Conservation (phyloP, 2,113 vertebrate species). For the Pseudonaja textilis region DNA sequence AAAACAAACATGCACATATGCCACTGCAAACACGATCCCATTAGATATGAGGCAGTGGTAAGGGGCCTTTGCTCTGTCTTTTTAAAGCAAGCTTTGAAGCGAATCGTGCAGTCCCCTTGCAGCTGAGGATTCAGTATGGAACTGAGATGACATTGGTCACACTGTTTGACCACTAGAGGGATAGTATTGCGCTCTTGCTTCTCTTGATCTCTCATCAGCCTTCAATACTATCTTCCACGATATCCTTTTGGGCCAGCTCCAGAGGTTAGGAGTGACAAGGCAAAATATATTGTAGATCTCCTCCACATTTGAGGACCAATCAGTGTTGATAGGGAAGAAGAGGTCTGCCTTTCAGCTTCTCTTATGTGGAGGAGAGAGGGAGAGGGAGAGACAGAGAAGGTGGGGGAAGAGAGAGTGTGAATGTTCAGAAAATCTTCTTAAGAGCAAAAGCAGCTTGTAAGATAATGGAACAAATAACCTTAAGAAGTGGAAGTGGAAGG, state of each 20-base stretch:
- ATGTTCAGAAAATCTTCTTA: background rate
- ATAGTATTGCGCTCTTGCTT: background rate
- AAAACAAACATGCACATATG: background rate
- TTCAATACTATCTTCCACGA: too few relatives aligned
- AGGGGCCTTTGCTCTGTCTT: background rate
- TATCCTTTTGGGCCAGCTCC: too few relatives aligned
- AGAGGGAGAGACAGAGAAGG: too few relatives aligned
- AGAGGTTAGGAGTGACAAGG: too few relatives aligned
- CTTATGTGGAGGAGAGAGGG: too few relatives aligned
- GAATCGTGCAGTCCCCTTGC: background rate
- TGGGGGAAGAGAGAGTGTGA: background rate
- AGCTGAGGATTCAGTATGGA: background rate
- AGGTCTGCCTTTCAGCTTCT: too few relatives aligned
- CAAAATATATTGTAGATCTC: too few relatives aligned
- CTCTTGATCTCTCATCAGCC: too few relatives aligned
- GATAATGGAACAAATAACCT: background rate
- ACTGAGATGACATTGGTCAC: background rate
- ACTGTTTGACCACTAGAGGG: background rate
- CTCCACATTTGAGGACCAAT: too few relatives aligned
- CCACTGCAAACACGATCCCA: background rate
- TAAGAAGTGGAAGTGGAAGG: background rate
- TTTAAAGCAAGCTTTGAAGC: background rate
- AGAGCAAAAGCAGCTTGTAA: background rate
- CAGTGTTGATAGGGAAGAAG: too few relatives aligned
- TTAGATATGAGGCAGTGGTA: background rate